Evolutionary conservation across 2,113 vertebrate species (phyloP), one percentile per base, ranked within the genome.

Genomic region (Saccopteryx bilineata): DNA sequence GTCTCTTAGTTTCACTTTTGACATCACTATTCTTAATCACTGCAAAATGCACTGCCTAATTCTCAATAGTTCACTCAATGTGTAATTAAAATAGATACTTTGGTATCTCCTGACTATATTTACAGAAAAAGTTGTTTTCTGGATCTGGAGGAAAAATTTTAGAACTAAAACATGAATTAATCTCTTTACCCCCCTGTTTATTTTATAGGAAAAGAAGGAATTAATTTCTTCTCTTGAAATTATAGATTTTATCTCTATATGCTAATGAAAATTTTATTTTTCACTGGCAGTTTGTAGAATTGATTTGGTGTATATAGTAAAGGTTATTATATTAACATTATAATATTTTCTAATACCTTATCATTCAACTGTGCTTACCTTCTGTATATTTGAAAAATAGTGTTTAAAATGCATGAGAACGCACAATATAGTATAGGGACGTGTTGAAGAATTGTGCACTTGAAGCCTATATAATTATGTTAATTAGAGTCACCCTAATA

Each of bases 181-280:
- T 0, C 21, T 60, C 23, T 68, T 18, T 69, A 79, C 74, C 28
- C 48, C 90, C 84, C 33, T 61, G 58, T 93, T 93, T 56, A 48
- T 75, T 78, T 87, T 68, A n/a, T n/a, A 76, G 31, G n/a, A 91
- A 26, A 4, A 81, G 26, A 80, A 65, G 9, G 8, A 21, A 94
- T 88, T 89, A 33, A 65, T 76, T 72, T 65, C 58, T 89, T 65
- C 46, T 79, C 50, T 87, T 56, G 19, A 96, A 96, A 90, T 92
- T 96, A 76, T 23, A 81, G 4, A 75, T 85, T 81, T 94, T 83
- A 39, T 39, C 48, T 81, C 39, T 33, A 52, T 52, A 63, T 9
- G 5, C 24, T 94, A 76, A 52, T 80, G 21, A 95, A 90, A 71
- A 88, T 75, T 23, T 48, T 89, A 61, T 68, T 92, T 19, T 71